Evolutionary conservation across 2,113 vertebrate genomes (phyloP), one percentile per base, ranked within the genome.

Genomic region (Cephalopholis sonnerati): DNA sequence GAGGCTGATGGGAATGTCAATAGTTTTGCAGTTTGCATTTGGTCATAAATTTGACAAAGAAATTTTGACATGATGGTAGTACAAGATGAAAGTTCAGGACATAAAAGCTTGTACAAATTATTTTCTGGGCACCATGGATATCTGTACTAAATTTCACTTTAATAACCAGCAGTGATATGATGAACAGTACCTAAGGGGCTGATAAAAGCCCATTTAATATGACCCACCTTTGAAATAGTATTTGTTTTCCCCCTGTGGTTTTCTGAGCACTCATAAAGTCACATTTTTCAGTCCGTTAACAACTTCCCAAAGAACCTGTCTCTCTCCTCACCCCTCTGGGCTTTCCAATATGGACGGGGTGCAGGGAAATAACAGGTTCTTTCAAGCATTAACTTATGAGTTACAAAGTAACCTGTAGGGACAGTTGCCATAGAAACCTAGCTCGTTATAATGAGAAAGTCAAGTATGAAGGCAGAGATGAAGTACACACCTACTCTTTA

Each of bases 401-500:
- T 94, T 94, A 94, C 77, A 94, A 75, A 91, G 83, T 93, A 94
- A 95, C 89, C 93, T 92, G 89, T 85, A 76, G 93, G 94, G 93
- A 92, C 72, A 67, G 94, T 95, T 95, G 51, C 91, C 90, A 95
- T 93, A 89, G 95, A 92, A 95, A 96, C 95, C 41, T 18, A 61
- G 84, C 90, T 94, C 88, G 90, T 94, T 93, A 82, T 58, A 79
- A 87, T 81, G 88, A 87, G 41, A 44, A 44, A 74, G 69, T 79
- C 82, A 90, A 90, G 61, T 79, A 89, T 81, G 80, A 87, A 93
- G 64, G 76, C 25, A 79, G 41, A 44, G 68, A 84, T 79, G 58
- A 75, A 68, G 62, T 80, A 65, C 55, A 74, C 46, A 82, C 84
- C 84, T 89, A 79, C 53, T 80, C 64, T 79, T 82, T 91, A 39